Base-by-base conservation (phyloP, 1,140 invertebrate species). In the Proales similis region DNA sequence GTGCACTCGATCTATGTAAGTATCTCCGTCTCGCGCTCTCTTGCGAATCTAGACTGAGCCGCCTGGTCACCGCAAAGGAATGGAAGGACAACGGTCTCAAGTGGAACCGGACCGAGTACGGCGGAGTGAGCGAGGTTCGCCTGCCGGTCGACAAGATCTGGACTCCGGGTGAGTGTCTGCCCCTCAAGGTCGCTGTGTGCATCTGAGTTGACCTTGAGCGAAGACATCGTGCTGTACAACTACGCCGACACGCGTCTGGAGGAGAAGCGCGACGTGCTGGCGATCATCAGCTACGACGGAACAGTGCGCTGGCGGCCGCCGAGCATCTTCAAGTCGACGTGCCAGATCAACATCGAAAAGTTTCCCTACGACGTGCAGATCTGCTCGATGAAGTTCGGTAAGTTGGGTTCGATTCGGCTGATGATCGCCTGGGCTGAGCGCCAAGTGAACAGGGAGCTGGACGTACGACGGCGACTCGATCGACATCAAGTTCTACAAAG, bases 261-360 rank as follows among this genome's bases (percentile, higher is more conserved):
- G 36, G 75, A 77, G 63, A 70, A 73, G 22, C 48, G 75, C 17
- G 69, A 71, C n/a, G 72, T 73, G 4, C 65, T 74, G 63, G 70
- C 71, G 14, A 69, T 70, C 1, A 63, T 80, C 4, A 67, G 72
- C 68, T 85, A 88, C 72, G 94, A 90, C 77, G 94, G 94, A 12
- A 88, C 87, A 75, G 91, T 97, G 27, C 79, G 87, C 32, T 97
- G 92, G 92, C 92, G 94, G 71, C 92, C 92, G 29, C 91, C 91
- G 45, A 93, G 93, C 4, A 96, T 98, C 71, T 97, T 95, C 74
- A 97, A 97, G 75, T 94, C 90, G 11, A 95, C 90, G 6, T 99
- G 94, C 66, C 68, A 67, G 48, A 76, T 75, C 62, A 90, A 95
- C 72, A 93, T 94, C 43, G 70, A 68, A 38, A 68, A 72, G 49